These are phyloP conservation scores for Gila robusta DNA, from an alignment of 2,797 vertebrate genomes.

Conservation along the genomic window DNA sequence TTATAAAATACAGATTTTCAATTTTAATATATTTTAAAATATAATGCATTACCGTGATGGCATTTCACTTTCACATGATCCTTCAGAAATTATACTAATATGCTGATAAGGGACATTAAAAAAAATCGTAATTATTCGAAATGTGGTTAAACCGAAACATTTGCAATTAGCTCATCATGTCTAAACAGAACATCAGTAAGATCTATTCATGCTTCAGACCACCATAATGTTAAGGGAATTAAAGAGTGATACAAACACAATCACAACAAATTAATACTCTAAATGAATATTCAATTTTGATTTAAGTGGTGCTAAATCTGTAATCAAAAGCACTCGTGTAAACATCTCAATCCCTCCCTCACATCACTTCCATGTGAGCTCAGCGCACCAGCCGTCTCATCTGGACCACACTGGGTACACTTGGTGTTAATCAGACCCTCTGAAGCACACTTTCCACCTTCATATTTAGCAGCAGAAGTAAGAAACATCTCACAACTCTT, in stretches of 20 bases:
- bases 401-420: constrained; percentile 60
- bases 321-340: neutral
- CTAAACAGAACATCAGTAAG: neutral
- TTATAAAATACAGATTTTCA: neutral
- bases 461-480: constrained; percentile 73
- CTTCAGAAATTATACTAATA: neutral
- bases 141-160: neutral
- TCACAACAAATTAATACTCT: constrained; percentile 4
- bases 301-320: constrained; percentile 16
- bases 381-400: constrained; percentile 39
- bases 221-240: neutral
- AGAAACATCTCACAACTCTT: constrained; percentile 59
- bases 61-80: neutral
- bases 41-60: neutral
- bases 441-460: constrained; percentile 61
- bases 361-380: constrained; percentile 9
- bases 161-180: neutral
- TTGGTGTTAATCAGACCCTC: constrained; percentile 65
- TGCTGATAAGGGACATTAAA: neutral
- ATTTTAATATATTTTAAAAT: neutral
- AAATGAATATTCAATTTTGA: constrained; percentile 6
- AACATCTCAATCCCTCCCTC: constrained; percentile 21
- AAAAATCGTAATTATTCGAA: neutral
- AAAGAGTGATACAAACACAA: constrained; percentile 16
- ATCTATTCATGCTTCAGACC: neutral